phyloP scores from a whole-genome alignment of 1,140 invertebrate genomes.

The Onthophagus taurus region DNA sequence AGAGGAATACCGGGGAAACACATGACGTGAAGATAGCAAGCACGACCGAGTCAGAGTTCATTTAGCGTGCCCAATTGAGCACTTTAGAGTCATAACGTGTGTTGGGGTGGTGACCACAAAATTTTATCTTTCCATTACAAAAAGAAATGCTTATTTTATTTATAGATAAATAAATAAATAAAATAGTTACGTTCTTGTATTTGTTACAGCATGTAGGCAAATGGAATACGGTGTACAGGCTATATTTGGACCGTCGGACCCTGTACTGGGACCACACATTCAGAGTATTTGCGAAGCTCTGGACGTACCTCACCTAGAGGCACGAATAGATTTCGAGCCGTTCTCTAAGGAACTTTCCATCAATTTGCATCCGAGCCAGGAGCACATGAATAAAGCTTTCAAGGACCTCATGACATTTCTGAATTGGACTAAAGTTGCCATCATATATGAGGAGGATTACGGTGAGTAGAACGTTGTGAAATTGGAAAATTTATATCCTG shows the following conservation, averaged over 20 bases:
- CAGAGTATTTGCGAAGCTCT: conserved; percentile 82
- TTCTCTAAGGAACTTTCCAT: conserved; percentile 71
- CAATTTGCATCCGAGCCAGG: conserved; percentile 80
- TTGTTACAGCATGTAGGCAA: conserved; percentile 71
- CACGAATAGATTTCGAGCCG: conserved; percentile 60
- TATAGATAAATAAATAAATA: no score
- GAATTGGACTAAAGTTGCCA: conserved; percentile 88
- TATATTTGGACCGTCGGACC: conserved; percentile 80
- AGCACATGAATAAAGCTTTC: conserved; percentile 74
- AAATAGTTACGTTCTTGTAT: conserved; percentile 21
- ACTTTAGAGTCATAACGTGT: no score
- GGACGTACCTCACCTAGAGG: conserved; percentile 82
- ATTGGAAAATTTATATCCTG: no score
- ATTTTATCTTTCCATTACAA: no score
- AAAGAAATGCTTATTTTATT: no score
- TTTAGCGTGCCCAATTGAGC: no score
- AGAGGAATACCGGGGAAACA: no score
- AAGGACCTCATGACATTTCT: conserved; percentile 78
- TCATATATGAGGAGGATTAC: conserved; percentile 85
- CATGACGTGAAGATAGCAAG: no score
- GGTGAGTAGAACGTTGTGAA: conserved; percentile 49
- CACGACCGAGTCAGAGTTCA: no score
- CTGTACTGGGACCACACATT: conserved; percentile 71
- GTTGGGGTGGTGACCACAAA: no score
- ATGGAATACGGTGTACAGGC: conserved; percentile 77